Evolutionary conservation across 2,888 invertebrate genomes (phyloP).

Genomic region (Melanostoma scalare): DNA sequence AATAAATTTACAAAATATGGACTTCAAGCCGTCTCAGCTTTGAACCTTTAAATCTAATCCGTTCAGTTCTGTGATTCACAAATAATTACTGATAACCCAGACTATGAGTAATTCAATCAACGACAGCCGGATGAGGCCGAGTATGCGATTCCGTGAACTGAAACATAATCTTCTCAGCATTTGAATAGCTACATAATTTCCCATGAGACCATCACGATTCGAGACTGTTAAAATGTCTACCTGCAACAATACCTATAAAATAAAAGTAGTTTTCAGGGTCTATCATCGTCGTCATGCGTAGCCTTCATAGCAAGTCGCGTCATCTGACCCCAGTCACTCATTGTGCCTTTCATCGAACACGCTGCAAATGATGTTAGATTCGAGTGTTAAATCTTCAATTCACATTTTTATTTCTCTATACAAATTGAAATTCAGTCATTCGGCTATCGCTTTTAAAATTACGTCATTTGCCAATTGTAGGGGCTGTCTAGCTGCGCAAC

Average conservation of each 20-base stretch:
- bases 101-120: slow-evolving; percentile 13
- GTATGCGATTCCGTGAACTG: background rate
- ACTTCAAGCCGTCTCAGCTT: no score
- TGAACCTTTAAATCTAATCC: no score
- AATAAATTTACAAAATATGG: no score
- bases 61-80: slow-evolving; percentile 3
- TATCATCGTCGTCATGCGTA: slow-evolving; percentile 24
- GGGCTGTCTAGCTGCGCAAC: background rate
- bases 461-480: slow-evolving; percentile 55
- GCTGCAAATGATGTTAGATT: slow-evolving; percentile 26
- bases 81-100: slow-evolving; percentile 3
- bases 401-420: slow-evolving; percentile 7
- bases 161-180: background rate
- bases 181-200: background rate
- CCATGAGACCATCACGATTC: background rate
- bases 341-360: slow-evolving; percentile 22
- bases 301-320: background rate
- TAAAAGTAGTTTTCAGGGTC: slow-evolving; percentile 35
- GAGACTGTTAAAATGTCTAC: slow-evolving; percentile 32
- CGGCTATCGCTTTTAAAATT: slow-evolving; percentile 35
- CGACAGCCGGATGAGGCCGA: background rate
- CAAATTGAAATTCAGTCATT: slow-evolving; percentile 34
- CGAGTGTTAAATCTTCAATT: background rate
- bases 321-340: background rate
- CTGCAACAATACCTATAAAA: slow-evolving; percentile 23